Evolutionary conservation across 2,113 vertebrate genomes (phyloP), one percentile per base, ranked within the genome.

Genomic region (Hypomesus transpacificus): DNA sequence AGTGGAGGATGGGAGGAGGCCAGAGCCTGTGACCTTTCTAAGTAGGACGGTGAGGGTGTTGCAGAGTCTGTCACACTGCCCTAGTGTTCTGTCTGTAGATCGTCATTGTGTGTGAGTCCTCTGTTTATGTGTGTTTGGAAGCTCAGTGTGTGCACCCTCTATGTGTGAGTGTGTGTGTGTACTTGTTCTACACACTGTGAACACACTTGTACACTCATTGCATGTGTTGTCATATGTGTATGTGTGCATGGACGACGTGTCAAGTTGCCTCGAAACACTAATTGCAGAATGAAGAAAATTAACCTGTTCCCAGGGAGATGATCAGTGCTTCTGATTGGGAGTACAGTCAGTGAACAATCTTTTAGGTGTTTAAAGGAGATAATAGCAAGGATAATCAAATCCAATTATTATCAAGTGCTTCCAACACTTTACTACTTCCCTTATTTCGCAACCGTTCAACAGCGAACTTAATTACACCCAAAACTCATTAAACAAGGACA

Each of bases 311-410:
- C 84, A 88, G 84, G 82, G 87, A 56, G 81, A 88, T 70, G 31
- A 60, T 57, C 68, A 59, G 69, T 22, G 3, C 66, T 78, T 77
- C 69, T 80, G 79, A 84, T 82, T 85, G 77, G 75, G 69, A 52
- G 66, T 58, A 77, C 77, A 64, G 24, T 76, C 70, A 50, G 3
- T 8, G 53, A 78, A 83, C 75, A 83, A 59, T 66, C 56, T 22
- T 71, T 75, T 83, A 86, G 85, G 83, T 87, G 85, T 74, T 69
- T 82, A 82, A 86, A 87, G 75, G 84, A 76, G 66, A 81, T 83
- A 76, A 85, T 82, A 81, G 80, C 69, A 8, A 5, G 62, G 73
- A 74, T 82, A 85, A 85, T 89, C 79, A 82, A 65, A 73, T 77
- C 65, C 66, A 86, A 81, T 88, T 88, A 82, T 63, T 56, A 73